Evolutionary conservation across 2,113 vertebrate genomes (phyloP).

Genomic region (Onychostruthus taczanowskii): DNA sequence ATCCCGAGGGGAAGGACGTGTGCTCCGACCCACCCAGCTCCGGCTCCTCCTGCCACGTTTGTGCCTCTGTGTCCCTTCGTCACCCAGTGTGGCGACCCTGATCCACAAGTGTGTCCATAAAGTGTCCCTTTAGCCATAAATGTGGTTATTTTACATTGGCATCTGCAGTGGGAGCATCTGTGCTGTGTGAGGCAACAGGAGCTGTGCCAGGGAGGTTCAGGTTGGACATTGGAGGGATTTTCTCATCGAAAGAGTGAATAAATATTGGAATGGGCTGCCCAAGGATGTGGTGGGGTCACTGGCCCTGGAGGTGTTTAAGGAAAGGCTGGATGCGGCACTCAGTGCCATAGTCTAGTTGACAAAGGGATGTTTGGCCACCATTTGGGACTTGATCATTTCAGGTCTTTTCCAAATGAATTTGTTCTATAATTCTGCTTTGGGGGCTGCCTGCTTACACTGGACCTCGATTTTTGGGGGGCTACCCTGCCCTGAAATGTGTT

Average conservation of each 20-base stretch:
- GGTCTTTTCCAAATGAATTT: background rate
- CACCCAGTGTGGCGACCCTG: fast-evolving
- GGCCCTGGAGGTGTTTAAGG: background rate
- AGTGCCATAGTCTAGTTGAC: background rate
- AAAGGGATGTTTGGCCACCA: background rate
- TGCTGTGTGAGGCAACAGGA: fast-evolving
- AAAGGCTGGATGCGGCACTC: background rate
- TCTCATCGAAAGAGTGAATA: background rate
- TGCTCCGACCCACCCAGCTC: background rate
- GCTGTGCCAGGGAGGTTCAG: no score
- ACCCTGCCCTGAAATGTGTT: background rate
- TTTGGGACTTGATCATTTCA: background rate
- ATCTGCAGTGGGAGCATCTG: fast-evolving
- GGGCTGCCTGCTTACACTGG: fast-evolving
- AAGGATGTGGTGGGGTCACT: background rate
- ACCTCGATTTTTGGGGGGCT: background rate
- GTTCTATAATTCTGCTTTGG: background rate
- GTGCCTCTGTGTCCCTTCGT: no score
- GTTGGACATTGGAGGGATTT: background rate
- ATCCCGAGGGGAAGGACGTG: background rate
- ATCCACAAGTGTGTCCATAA: background rate
- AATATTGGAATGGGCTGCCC: background rate
- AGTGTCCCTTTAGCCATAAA: background rate
- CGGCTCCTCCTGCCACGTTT: fast-evolving
- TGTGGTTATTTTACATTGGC: fast-evolving